Evolutionary conservation across 2,113 vertebrate genomes (phyloP).

Genomic region (Ellobius talpinus): DNA sequence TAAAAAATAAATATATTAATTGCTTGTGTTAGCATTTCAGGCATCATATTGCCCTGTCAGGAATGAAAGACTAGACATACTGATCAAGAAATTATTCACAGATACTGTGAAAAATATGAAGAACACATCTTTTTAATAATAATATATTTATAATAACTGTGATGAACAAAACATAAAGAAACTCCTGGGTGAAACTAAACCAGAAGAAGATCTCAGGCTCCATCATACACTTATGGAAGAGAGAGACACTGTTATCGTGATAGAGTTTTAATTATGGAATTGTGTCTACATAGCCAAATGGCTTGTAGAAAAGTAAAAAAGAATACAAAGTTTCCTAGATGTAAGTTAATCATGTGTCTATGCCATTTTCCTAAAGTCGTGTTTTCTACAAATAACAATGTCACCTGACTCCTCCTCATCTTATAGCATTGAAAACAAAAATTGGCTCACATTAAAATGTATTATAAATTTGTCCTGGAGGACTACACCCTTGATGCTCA

Average conservation of each 20-base stretch:
- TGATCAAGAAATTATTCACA: not conserved
- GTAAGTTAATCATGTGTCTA: not conserved
- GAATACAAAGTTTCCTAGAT: not conserved
- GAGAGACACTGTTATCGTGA: not conserved
- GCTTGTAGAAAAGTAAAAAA: not conserved
- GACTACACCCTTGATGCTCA: not conserved
- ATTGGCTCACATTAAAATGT: not conserved
- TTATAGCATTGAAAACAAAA: not conserved
- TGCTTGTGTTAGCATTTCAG: not conserved
- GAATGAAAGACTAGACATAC: not conserved
- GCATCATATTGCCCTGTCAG: rapidly evolving
- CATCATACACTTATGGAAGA: not conserved
- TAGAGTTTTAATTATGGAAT: not conserved
- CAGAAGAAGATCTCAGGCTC: not conserved
- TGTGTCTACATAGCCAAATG: not conserved
- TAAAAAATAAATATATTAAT: too few relatives aligned
- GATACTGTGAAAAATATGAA: not conserved
- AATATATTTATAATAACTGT: not conserved
- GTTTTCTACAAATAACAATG: not conserved
- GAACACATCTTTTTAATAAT: not conserved
- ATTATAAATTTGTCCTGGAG: not conserved
- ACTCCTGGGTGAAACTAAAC: not conserved
- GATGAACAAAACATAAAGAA: not conserved
- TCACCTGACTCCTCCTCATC: not conserved
- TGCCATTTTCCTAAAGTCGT: not conserved